A percentile compares a stretch with the other conserved stretches of the same genome.
phyloP scores from a whole-genome alignment of 92 coral and sea anemone genomes.

The Nematostella vectensis region DNA sequence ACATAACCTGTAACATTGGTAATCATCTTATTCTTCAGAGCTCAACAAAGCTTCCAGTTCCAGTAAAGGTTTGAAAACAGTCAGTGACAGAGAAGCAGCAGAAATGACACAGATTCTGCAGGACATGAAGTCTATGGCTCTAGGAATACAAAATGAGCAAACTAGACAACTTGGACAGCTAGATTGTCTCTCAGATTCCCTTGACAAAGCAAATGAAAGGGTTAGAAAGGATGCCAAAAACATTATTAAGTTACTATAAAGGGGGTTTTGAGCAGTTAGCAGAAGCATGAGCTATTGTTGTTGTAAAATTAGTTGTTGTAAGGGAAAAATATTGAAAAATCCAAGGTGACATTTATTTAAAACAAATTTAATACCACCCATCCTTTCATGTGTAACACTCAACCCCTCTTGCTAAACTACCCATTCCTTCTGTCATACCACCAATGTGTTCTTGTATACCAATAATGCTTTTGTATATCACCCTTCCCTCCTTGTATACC shows the following conservation, averaged over 20 bases:
- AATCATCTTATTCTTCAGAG: slow-evolving; percentile 2
- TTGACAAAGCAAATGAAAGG: slow-evolving; percentile 88
- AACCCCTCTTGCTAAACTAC: no score
- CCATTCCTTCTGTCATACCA: no score
- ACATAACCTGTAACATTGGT: no score
- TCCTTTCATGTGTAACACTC: no score
- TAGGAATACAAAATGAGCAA: slow-evolving; percentile 81
- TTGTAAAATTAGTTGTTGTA: no score
- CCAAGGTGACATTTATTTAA: not conserved
- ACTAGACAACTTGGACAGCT: slow-evolving; percentile 69
- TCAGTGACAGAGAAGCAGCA: slow-evolving; percentile 79
- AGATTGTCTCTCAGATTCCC: slow-evolving; percentile 79
- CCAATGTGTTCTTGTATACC: no score
- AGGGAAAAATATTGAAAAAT: not conserved
- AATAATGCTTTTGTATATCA: no score
- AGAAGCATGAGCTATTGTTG: no score
- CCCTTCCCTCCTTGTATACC: no score
- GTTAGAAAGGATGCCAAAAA: slow-evolving; percentile 50
- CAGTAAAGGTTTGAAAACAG: slow-evolving; percentile 21
- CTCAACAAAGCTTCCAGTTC: not conserved
- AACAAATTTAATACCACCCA: no score
- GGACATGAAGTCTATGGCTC: slow-evolving; percentile 74
- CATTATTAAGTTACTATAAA: slow-evolving; percentile 38
- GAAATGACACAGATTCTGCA: slow-evolving; percentile 67
- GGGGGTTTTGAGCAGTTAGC: not conserved